These are phyloP conservation scores for Ctenomys sociabilis DNA, from an alignment of 2,113 vertebrate genomes.

Conservation along the genomic window DNA sequence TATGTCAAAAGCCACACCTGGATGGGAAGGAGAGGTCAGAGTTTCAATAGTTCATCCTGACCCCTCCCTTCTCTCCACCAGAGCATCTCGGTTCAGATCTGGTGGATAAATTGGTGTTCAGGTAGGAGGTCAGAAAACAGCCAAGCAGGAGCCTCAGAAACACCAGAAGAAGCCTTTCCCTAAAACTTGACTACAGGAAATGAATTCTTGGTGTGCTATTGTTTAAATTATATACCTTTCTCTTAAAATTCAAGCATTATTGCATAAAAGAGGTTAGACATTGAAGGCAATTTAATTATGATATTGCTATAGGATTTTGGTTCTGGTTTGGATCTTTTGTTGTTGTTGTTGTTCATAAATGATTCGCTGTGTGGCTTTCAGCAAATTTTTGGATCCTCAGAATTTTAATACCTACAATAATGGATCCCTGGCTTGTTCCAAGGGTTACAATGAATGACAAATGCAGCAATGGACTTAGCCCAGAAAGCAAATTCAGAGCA, in stretches of 20 bases:
- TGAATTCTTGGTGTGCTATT: background rate
- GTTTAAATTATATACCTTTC: background rate
- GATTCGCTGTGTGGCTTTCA: background rate
- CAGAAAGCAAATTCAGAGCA: background rate
- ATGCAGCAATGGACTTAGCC: background rate
- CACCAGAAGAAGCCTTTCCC: background rate
- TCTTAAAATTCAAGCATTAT: constrained; percentile 38
- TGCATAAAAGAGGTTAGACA: background rate
- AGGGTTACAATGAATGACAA: background rate
- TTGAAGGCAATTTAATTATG: background rate
- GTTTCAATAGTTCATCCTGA: background rate
- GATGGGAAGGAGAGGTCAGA: background rate
- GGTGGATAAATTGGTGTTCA: background rate
- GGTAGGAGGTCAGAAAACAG: background rate
- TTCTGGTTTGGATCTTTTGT: background rate
- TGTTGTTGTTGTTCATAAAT: background rate
- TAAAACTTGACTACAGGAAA: background rate
- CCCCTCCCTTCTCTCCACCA: background rate
- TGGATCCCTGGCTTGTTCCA: background rate
- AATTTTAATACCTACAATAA: background rate
- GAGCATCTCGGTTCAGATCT: background rate
- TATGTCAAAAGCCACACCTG: background rate
- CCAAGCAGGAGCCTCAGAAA: background rate
- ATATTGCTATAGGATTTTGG: background rate
- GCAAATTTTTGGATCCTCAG: background rate